Percentiles rank a stretch among this genome's conserved stretches.
These are phyloP conservation scores for Scrobipalpa atriplicella DNA, from an alignment of 2,888 invertebrate genomes.

Conservation along the genomic window DNA sequence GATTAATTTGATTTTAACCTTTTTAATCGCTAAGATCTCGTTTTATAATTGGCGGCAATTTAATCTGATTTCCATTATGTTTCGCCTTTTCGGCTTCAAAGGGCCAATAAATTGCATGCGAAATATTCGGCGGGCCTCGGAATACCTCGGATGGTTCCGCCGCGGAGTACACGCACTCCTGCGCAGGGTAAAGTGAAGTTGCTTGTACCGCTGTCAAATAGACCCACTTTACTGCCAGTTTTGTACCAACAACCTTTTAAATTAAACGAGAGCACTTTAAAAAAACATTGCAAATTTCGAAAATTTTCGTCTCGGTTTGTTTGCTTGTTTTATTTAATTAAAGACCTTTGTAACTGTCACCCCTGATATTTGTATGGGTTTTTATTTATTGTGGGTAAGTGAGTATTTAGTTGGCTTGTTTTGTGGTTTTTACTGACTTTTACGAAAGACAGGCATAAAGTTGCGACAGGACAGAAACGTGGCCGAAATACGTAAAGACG, in stretches of 20 bases:
- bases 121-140: conserved; percentile 57
- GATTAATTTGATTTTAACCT: conserved; percentile 29
- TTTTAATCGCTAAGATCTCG: conserved; percentile 24
- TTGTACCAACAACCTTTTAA: conserved; percentile 62
- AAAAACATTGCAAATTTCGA: conserved; percentile 28
- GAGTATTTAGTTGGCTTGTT: conserved; percentile 10
- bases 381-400: conserved; percentile 22
- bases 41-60: conserved; percentile 26
- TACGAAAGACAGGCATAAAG: conserved; percentile 7
- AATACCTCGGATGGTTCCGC: conserved; percentile 52
- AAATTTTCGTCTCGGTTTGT: conserved; percentile 27
- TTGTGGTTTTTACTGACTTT: conserved; percentile 8
- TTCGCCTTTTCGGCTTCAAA: conserved; percentile 41
- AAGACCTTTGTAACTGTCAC: conserved; percentile 25
- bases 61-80: conserved; percentile 27
- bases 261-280: conserved; percentile 50
- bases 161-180: conserved; percentile 49
- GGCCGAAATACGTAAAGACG: conserved; percentile 16
- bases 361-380: conserved; percentile 19
- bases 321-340: conserved; percentile 27
- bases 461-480: conserved; percentile 9
- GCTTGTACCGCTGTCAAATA: conserved; percentile 73
- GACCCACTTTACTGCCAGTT: conserved; percentile 72
- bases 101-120: conserved; percentile 48
- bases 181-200: conserved; percentile 75